Evolutionary conservation across 2,797 vertebrate species (phyloP).

Genomic region (Petrocephalus sullivani): DNA sequence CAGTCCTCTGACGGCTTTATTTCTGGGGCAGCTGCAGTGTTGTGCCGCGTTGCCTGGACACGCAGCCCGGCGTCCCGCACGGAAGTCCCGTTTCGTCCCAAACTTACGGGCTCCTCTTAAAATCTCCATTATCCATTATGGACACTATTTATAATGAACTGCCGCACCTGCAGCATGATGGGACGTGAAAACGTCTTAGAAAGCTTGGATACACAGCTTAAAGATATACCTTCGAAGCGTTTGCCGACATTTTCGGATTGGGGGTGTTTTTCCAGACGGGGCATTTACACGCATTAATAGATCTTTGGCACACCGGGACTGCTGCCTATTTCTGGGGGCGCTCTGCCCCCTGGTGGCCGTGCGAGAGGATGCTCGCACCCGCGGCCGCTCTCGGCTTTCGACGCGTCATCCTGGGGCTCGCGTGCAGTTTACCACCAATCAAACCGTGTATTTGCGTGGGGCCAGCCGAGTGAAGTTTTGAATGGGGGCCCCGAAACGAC

Average conservation of each 20-base stretch:
- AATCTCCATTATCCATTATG: not conserved
- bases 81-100: not conserved
- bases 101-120: not conserved
- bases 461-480: not conserved
- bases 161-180: not conserved
- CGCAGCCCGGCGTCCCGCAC: not conserved
- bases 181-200: not conserved
- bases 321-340: not conserved
- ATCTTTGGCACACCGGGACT: not conserved
- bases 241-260: not conserved
- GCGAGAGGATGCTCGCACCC: not conserved
- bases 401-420: not conserved
- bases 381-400: not conserved
- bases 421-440: not conserved
- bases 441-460: not conserved
- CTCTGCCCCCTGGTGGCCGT: not conserved
- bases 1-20: not conserved
- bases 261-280: not conserved
- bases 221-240: not conserved
- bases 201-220: not conserved
- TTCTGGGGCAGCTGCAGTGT: not conserved
- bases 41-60: constrained; percentile 47
- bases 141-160: not conserved
- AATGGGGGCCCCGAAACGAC: not conserved
- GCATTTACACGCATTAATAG: not conserved